Conservation (phyloP, 2,888 invertebrate species). For the Agriotes lineatus region DNA sequence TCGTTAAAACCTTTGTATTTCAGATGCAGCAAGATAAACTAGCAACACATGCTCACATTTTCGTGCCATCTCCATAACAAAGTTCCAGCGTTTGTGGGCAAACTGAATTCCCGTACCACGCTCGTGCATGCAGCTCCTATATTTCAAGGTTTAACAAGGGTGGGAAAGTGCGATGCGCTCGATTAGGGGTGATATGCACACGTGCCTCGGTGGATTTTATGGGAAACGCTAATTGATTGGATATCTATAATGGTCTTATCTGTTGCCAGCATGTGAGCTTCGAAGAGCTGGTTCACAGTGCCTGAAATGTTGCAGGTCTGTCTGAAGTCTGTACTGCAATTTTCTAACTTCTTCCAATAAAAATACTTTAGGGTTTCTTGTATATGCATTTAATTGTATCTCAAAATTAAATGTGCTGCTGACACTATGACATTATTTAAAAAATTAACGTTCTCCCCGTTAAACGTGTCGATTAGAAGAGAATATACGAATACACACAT, state of each 20-base stretch:
- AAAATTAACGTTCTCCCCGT: no score
- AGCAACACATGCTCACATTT: not conserved
- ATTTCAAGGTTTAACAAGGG: conserved; percentile 28
- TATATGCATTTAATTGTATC: no score
- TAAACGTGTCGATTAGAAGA: no score
- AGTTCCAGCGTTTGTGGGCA: not conserved
- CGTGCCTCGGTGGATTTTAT: conserved; percentile 31
- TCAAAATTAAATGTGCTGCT: no score
- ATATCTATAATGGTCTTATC: conserved; percentile 1
- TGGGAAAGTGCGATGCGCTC: conserved; percentile 25
- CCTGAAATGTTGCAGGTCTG: no score
- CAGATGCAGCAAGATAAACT: conserved; percentile 16
- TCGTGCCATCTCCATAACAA: not conserved
- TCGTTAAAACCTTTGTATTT: conserved; percentile 33
- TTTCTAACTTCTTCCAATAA: no score
- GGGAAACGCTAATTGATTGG: conserved; percentile 36
- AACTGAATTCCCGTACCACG: conserved; percentile 4
- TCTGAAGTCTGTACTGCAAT: no score
- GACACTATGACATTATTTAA: no score
- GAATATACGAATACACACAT: no score
- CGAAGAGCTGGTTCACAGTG: no score
- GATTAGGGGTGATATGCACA: conserved; percentile 27
- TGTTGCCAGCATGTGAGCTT: no score
- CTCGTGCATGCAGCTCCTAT: not conserved
- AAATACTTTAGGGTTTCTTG: no score